Percentiles rank a stretch among this genome's conserved stretches.
These are phyloP conservation scores for Luffia ferchaultella DNA, from an alignment of 2,888 invertebrate species.

Conservation along the genomic window DNA sequence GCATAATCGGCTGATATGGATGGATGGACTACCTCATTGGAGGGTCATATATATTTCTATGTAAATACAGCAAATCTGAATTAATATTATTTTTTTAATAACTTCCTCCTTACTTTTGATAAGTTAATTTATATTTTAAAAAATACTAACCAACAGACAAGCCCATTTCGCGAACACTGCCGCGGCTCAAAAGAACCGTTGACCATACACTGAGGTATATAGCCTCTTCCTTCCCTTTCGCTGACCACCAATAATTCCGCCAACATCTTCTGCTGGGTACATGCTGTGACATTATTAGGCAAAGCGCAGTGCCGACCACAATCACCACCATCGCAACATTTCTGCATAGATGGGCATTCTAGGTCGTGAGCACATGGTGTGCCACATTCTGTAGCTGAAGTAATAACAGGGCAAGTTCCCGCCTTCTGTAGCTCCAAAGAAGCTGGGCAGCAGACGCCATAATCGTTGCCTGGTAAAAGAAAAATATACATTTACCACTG, in stretches of 20 bases:
- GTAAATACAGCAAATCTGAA: no score
- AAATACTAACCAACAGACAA: slow-evolving; percentile 77
- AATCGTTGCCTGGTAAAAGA: slow-evolving; percentile 73
- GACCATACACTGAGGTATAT: slow-evolving; percentile 80
- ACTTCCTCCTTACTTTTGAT: no score
- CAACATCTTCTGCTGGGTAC: slow-evolving; percentile 79
- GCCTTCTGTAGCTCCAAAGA: slow-evolving; percentile 79
- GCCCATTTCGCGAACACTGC: slow-evolving; percentile 85
- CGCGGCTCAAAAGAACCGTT: slow-evolving; percentile 76
- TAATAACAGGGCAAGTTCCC: slow-evolving; percentile 70
- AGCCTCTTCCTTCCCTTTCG: slow-evolving; percentile 83
- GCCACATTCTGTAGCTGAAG: slow-evolving; percentile 62
- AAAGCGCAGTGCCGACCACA: slow-evolving; percentile 78
- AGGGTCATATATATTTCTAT: no score
- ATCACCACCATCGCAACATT: slow-evolving; percentile 79
- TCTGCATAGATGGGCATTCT: slow-evolving; percentile 83
- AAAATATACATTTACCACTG: neutral
- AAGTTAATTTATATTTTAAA: no score
- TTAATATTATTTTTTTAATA: no score
- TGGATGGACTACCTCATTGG: no score
- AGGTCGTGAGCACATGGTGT: slow-evolving; percentile 78
- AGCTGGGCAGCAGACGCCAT: slow-evolving; percentile 88
- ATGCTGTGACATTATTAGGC: slow-evolving; percentile 80
- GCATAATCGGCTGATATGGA: no score
- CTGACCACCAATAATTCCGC: slow-evolving; percentile 80